Evolutionary conservation across 2,113 vertebrate species (phyloP).

Genomic region (Thalassarche chlororhynchos): DNA sequence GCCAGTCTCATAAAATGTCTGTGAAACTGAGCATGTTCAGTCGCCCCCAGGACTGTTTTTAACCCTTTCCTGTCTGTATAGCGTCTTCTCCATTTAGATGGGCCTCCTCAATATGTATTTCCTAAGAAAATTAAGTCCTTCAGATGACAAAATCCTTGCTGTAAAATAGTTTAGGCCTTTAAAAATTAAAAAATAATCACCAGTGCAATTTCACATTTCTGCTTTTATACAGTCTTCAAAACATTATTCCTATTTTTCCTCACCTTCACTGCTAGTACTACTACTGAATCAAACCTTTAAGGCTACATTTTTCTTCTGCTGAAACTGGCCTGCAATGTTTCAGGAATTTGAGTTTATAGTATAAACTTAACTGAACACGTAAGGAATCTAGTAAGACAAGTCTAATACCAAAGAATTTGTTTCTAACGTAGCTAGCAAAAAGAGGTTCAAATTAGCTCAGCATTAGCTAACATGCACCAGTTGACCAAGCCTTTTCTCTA

Average conservation of each 20-base stretch:
- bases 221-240: neutral
- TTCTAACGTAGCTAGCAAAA: neutral
- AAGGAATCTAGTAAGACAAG: conserved; percentile 29
- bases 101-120: neutral
- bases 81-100: neutral
- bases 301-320: neutral
- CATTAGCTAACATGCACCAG: neutral
- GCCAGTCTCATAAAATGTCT: neutral
- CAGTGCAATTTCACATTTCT: neutral
- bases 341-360: neutral
- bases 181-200: neutral
- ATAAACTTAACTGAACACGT: neutral
- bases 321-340: neutral
- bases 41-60: neutral
- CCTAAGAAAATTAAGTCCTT: neutral
- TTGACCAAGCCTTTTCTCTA: neutral
- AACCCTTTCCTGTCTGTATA: neutral
- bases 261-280: neutral
- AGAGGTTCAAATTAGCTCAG: neutral
- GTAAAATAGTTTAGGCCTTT: neutral
- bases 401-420: neutral
- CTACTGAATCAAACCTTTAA: neutral
- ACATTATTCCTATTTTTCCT: neutral
- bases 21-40: neutral
- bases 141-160: neutral